phyloP scores from a whole-genome alignment of 2,888 invertebrate genomes.

The Erpobdella octoculata region DNA sequence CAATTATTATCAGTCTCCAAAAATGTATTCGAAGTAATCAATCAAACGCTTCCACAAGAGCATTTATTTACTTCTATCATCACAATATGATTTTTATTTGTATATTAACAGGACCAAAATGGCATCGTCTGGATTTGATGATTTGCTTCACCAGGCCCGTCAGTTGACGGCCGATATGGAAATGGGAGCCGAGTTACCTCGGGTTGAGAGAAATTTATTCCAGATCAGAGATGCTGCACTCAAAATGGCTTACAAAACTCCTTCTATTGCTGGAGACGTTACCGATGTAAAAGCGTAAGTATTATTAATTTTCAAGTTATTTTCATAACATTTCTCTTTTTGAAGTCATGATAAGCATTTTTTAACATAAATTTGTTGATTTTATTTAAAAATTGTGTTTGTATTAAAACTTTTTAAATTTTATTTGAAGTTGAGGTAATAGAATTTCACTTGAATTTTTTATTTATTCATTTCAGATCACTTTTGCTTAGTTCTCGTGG shows the following conservation, averaged over 20 bases:
- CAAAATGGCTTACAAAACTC: conserved; percentile 70
- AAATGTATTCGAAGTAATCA: no score
- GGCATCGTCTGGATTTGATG: conserved; percentile 61
- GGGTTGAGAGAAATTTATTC: conserved; percentile 76
- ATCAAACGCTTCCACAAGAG: no score
- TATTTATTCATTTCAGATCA: conserved; percentile 59
- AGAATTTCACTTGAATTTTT: neutral
- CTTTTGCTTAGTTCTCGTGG: conserved; percentile 82
- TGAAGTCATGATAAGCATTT: neutral
- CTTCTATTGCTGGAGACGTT: conserved; percentile 64
- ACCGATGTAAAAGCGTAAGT: conserved; percentile 80
- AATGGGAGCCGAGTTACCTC: conserved; percentile 60
- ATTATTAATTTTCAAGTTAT: conserved; percentile 8
- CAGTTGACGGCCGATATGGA: conserved; percentile 80
- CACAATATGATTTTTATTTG: no score
- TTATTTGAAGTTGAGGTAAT: neutral
- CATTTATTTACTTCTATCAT: no score
- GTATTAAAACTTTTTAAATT: neutral
- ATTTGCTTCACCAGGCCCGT: conserved; percentile 81
- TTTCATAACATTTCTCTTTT: neutral
- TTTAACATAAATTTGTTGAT: neutral
- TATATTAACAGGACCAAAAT: no score
- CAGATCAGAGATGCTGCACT: conserved; percentile 78
- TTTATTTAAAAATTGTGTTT: neutral
- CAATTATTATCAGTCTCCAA: no score